Evolutionary conservation across 2,113 vertebrate genomes (phyloP).

Genomic region (Prochilodus magdalenae): DNA sequence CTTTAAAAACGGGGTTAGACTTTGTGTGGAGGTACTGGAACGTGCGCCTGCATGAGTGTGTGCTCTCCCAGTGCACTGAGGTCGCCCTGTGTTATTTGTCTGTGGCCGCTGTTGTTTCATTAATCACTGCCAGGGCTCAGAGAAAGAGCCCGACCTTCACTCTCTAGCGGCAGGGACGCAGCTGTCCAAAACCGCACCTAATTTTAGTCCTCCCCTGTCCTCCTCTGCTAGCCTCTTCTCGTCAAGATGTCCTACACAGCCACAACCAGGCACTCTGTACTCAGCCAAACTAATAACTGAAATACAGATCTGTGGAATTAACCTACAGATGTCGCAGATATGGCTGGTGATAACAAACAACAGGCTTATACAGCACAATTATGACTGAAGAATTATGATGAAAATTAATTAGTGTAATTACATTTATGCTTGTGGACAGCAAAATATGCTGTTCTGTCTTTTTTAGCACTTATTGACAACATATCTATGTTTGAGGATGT

Average conservation of each 20-base stretch:
- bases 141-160: constrained; percentile 45
- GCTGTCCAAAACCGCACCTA: constrained; percentile 58
- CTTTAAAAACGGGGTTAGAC: background rate
- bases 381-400: no score
- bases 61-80: constrained; percentile 22
- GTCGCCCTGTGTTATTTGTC: constrained; percentile 35
- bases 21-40: constrained; percentile 10
- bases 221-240: background rate
- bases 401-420: no score
- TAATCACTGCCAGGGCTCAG: constrained; percentile 54
- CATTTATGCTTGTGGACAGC: no score
- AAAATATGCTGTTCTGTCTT: no score
- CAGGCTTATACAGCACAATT: no score
- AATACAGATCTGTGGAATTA: background rate
- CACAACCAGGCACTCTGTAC: background rate
- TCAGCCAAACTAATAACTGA: background rate
- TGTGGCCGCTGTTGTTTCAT: constrained; percentile 47
- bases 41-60: constrained; percentile 2
- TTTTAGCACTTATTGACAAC: no score
- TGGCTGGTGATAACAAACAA: no score
- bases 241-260: background rate
- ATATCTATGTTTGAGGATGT: no score
- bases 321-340: background rate
- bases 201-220: constrained; percentile 50
- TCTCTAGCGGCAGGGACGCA: constrained; percentile 45